Evolutionary conservation across 2,797 vertebrate genomes (phyloP).

Genomic region (Gambelia wislizenii): DNA sequence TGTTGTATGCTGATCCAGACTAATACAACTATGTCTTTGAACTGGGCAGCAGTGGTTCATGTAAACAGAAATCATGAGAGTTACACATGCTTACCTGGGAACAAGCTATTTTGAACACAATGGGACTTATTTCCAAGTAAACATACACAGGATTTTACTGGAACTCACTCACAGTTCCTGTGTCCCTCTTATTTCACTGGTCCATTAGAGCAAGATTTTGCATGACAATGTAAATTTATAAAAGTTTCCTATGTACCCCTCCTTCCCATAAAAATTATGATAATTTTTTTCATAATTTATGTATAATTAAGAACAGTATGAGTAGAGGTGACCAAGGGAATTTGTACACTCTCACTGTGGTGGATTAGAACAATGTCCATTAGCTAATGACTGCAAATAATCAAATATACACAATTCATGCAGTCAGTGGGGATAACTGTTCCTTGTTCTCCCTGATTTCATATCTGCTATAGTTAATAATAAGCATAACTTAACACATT

Average conservation of each 20-base stretch:
- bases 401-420: not conserved
- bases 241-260: slow-evolving; percentile 61
- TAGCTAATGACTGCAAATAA: not conserved
- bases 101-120: not conserved
- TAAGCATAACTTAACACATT: not conserved
- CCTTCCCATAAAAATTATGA: slow-evolving; percentile 63
- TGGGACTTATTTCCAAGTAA: not conserved
- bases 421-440: not conserved
- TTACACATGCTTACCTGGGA: not conserved
- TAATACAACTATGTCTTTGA: too few species aligned
- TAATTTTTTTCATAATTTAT: slow-evolving; percentile 65
- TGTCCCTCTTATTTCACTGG: slow-evolving; percentile 20
- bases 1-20: too few species aligned
- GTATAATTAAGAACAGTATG: not conserved
- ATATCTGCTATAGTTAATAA: not conserved
- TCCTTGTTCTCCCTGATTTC: not conserved
- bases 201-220: not conserved
- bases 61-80: not conserved
- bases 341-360: not conserved
- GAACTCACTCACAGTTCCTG: slow-evolving; percentile 51
- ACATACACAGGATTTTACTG: not conserved
- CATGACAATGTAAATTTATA: slow-evolving; percentile 51
- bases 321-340: not conserved
- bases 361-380: not conserved
- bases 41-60: not conserved